Evolutionary conservation across 1,140 invertebrate species (phyloP), one percentile per base, ranked within the genome.

Genomic region (Drosophila neocordata): DNA sequence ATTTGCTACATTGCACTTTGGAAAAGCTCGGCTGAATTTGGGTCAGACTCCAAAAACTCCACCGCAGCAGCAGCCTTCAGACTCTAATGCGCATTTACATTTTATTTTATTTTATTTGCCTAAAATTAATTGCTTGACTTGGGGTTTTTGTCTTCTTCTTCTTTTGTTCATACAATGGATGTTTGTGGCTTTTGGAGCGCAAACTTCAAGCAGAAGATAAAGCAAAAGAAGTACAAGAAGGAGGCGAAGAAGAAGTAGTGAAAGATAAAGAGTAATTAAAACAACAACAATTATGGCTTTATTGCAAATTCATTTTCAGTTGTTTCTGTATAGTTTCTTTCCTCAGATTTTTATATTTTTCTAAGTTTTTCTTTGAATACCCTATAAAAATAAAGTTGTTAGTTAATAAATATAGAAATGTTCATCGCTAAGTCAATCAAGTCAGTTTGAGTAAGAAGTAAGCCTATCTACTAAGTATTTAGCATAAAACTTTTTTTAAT

Each of bases 91-190:
- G 65, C 63, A 75, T 75, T 78, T 75, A 59, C 68, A 75, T 78
- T 78, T 74, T 78, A 67, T 76, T 78, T 74, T 78, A 67, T 76
- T 78, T 78, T 48, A 78, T 78, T 78, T 75, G 68, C 51, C 44
- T 65, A 52, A 62, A 78, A 76, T 78, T 78, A 76, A 78, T 72
- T 76, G 67, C 58, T 51, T 58, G 31, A 22, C 48, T 48, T 48
- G 41, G 57, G 53, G 22, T 24, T 24, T 60, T 18, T 31, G 27
- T 31, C 5, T 24, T 24, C 5, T 61, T 61, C 24, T 41, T 37
- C 15, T 48, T 13, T 57, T n/a, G 13, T 34, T 52, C 51, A 69
- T 62, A 68, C 72, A 78, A 78, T 78, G 72, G 72, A 34, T 67
- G 48, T 27, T 48, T 52, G 75, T 38, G 60, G 66, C 57, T 69